Evolutionary conservation across 2,113 vertebrate genomes (phyloP), one percentile per base, ranked within the genome.

Genomic region (Odocoileus virginianus): DNA sequence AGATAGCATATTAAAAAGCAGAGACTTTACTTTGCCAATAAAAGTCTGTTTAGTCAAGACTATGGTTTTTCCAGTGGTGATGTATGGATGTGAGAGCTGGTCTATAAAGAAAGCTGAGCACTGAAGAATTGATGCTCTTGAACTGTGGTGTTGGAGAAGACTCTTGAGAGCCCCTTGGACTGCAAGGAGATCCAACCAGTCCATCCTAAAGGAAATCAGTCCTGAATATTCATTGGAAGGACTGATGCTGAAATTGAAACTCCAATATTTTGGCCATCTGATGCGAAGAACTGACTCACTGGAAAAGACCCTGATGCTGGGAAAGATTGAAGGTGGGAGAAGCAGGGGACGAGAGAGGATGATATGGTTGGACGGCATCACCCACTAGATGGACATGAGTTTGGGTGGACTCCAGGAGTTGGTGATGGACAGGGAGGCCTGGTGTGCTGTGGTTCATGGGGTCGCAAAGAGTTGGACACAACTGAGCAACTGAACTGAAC

Each of bases 391-490:
- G n/a, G 67, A 21, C 67, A 23, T 40, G 67, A 71, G n/a, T 71
- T 13, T 71, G 67, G 2, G n/a, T 40, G 12, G 10, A 9, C n/a
- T 71, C 67, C 0, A 5, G 67, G 67, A 71, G 67, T 40, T 40
- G 67, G n/a, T 40, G 19, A 71, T 40, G n/a, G 5, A 12, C n/a
- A 40, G n/a, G 67, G 67, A 71, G 10, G n/a, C 10, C 67, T 71
- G n/a, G n/a, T 5, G 1, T 74, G 67, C 67, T 40, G 19, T 21
- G 23, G n/a, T 23, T 40, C n/a, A 74, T 40, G n/a, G 67, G 67
- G 19, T 74, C 10, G 6, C n/a, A 74, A 74, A 74, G 67, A 23
- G 67, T 71, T 10, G 0, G 67, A 74, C n/a, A 74, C 0, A 0
- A 74, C 10, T 74, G 67, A 74, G 67, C 10, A 1, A 71, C n/a